phyloP scores from a whole-genome alignment of 2,888 invertebrate species.

The Cephus pulcher region DNA sequence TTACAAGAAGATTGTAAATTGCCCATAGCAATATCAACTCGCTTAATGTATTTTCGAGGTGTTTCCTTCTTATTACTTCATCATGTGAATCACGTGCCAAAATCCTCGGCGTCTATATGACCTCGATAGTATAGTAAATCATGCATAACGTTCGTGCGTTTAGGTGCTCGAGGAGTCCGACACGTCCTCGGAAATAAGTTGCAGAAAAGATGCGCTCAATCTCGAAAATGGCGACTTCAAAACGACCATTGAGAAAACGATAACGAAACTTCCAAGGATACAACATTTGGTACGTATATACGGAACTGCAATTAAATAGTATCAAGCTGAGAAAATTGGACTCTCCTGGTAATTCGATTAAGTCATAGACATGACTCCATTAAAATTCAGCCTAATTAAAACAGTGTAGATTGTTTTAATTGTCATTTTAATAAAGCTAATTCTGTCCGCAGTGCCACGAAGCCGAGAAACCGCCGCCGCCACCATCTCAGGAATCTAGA shows the following conservation, averaged over 20 bases:
- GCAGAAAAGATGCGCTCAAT: slow-evolving; percentile 64
- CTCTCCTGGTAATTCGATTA: neutral
- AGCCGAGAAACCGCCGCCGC: slow-evolving; percentile 71
- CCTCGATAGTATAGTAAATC: neutral
- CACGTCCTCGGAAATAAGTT: slow-evolving; percentile 68
- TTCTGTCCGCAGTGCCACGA: slow-evolving; percentile 57
- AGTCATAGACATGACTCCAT: neutral
- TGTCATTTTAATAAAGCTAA: neutral
- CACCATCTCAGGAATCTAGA: slow-evolving; percentile 71
- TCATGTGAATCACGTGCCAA: neutral
- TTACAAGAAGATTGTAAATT: neutral
- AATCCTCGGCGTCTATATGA: neutral
- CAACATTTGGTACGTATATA: slow-evolving; percentile 58
- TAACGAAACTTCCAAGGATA: slow-evolving; percentile 64
- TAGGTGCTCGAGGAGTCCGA: slow-evolving; percentile 69
- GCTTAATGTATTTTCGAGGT: neutral
- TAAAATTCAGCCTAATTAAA: neutral
- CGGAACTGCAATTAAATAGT: neutral
- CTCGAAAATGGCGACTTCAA: slow-evolving; percentile 63
- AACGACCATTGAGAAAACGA: slow-evolving; percentile 62
- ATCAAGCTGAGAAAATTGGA: neutral
- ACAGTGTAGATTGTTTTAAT: neutral
- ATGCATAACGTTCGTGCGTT: slow-evolving; percentile 17
- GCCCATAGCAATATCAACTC: neutral
- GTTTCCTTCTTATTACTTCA: neutral